phyloP scores from a whole-genome alignment of 2,113 vertebrate genomes.

The Phasianus colchicus region DNA sequence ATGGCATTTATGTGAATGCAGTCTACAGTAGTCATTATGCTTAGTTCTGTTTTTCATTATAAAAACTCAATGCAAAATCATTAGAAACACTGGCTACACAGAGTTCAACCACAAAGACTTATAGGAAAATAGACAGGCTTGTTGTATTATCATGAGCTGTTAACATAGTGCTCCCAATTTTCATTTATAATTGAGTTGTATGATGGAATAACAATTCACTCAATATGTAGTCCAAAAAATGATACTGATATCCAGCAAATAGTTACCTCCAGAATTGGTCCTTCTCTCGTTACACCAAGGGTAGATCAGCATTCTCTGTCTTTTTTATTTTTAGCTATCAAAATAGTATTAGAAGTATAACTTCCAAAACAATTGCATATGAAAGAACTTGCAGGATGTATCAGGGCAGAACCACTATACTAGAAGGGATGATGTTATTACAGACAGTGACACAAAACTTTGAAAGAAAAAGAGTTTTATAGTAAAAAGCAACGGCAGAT shows the following conservation, averaged over 20 bases:
- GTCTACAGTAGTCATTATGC: neutral
- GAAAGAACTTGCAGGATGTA: neutral
- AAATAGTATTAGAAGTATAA: neutral
- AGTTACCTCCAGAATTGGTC: neutral
- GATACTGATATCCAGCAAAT: neutral
- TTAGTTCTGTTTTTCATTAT: neutral
- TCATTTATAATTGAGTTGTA: neutral
- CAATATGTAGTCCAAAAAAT: neutral
- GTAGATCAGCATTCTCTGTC: neutral
- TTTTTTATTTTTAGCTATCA: neutral
- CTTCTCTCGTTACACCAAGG: neutral
- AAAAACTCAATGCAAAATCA: neutral
- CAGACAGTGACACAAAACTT: neutral
- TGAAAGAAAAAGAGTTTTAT: neutral
- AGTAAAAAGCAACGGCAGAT: neutral
- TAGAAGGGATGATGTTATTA: neutral
- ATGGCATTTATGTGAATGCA: neutral
- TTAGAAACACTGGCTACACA: neutral
- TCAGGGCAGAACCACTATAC: neutral
- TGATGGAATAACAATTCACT: neutral
- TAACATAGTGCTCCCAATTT: neutral
- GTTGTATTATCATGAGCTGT: neutral
- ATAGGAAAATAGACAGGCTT: neutral
- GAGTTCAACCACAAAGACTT: neutral
- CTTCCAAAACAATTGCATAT: neutral